Evolutionary conservation across 2,797 vertebrate genomes (phyloP).

Genomic region (Pyrocephalus nanus): DNA sequence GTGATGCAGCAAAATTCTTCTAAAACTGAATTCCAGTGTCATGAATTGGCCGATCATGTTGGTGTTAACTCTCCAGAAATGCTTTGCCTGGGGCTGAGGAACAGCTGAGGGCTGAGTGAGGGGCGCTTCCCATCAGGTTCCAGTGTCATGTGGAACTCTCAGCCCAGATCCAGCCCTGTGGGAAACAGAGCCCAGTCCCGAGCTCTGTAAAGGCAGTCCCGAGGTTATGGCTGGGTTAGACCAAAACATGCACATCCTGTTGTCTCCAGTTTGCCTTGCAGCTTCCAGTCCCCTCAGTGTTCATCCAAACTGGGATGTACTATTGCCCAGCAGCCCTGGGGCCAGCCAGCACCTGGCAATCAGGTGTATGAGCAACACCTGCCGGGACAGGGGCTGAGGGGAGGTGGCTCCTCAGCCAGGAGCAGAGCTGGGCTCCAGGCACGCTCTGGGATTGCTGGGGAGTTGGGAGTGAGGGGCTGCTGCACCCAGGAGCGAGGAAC

Average conservation of each 20-base stretch:
- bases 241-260: rapidly evolving
- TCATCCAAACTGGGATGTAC: neutral
- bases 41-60: neutral
- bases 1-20: neutral
- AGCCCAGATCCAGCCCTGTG: neutral
- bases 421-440: neutral
- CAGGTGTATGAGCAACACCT: neutral
- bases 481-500: neutral
- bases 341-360: neutral
- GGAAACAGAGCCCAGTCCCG: neutral
- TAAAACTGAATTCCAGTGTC: neutral
- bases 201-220: rapidly evolving
- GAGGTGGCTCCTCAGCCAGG: neutral
- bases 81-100: neutral
- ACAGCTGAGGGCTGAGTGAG: rapidly evolving
- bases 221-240: neutral
- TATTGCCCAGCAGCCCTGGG: neutral
- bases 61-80: neutral
- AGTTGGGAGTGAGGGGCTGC: neutral
- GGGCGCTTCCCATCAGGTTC: neutral
- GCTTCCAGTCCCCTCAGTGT: neutral
- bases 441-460: neutral
- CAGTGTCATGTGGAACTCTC: rapidly evolving
- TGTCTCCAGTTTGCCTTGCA: neutral
- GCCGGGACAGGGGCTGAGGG: neutral